phyloP scores from a whole-genome alignment of 2,113 vertebrate genomes.

The Saguinus imperator region DNA sequence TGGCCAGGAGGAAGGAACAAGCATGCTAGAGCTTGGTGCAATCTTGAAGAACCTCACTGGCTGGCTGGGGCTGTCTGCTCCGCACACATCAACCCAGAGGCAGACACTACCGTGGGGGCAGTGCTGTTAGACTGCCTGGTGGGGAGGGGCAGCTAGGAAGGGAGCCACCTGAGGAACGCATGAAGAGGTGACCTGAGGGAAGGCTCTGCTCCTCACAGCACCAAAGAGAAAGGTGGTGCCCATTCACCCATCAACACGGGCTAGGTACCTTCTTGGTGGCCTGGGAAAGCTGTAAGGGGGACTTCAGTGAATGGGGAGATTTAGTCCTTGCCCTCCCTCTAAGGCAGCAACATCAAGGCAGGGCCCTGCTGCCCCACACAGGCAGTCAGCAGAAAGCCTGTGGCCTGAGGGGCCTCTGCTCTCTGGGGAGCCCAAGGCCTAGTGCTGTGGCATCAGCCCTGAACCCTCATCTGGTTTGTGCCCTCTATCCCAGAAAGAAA shows the following conservation, averaged over 20 bases:
- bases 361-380: background rate
- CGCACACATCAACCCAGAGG: background rate
- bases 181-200: background rate
- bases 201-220: background rate
- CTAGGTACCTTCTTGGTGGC: background rate
- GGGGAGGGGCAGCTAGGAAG: background rate
- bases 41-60: too few relatives aligned
- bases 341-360: background rate
- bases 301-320: background rate
- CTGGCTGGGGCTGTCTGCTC: background rate
- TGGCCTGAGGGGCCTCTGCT: background rate
- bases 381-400: background rate
- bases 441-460: background rate
- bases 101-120: background rate
- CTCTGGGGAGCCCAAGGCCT: background rate
- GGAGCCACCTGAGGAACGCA: background rate
- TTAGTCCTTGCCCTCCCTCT: background rate
- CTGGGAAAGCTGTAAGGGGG: background rate
- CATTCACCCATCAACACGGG: too few relatives aligned
- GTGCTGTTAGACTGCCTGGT: background rate
- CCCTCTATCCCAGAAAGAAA: background rate
- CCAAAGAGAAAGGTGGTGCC: background rate
- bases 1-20: fast-evolving
- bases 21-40: background rate
- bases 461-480: background rate